phyloP scores from a whole-genome alignment of 2,888 invertebrate genomes.

The Empis stercorea region DNA sequence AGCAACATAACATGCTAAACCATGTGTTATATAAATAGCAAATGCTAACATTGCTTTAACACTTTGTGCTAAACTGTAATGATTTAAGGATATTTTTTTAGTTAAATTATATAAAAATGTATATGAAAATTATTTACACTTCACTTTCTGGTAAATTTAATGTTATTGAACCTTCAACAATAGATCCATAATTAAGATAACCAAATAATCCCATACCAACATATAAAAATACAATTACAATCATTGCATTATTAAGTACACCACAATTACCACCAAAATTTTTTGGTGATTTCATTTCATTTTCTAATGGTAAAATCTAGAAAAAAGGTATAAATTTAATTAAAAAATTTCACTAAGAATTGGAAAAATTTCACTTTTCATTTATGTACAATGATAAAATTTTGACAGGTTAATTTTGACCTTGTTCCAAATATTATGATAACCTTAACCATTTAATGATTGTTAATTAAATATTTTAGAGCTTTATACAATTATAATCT shows the following conservation, averaged over 20 bases:
- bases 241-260: conserved; percentile 75
- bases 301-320: conserved; percentile 83
- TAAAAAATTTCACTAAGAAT: not conserved
- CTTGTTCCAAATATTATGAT: not conserved
- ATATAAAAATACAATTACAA: conserved; percentile 69
- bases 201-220: conserved; percentile 83
- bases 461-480: not conserved
- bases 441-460: not conserved
- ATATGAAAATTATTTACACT: conserved; percentile 36
- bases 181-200: conserved; percentile 69
- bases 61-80: conserved; percentile 51
- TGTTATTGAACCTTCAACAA: conserved; percentile 68
- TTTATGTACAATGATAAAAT: too few species aligned
- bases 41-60: conserved; percentile 62
- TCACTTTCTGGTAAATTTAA: conserved; percentile 62
- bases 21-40: conserved; percentile 84
- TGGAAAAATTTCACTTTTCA: too few species aligned
- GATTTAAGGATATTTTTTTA: conserved; percentile 3
- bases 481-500: too few species aligned
- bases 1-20: conserved; percentile 90
- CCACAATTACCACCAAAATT: conserved; percentile 69
- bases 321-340: conserved; percentile 10
- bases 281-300: conserved; percentile 82
- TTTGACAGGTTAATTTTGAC: too few species aligned
- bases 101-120: not conserved